A percentile compares a stretch with the other conserved stretches of the same genome.
phyloP scores from a whole-genome alignment of 2,797 vertebrate genomes.

The Phataginus tetradactyla region DNA sequence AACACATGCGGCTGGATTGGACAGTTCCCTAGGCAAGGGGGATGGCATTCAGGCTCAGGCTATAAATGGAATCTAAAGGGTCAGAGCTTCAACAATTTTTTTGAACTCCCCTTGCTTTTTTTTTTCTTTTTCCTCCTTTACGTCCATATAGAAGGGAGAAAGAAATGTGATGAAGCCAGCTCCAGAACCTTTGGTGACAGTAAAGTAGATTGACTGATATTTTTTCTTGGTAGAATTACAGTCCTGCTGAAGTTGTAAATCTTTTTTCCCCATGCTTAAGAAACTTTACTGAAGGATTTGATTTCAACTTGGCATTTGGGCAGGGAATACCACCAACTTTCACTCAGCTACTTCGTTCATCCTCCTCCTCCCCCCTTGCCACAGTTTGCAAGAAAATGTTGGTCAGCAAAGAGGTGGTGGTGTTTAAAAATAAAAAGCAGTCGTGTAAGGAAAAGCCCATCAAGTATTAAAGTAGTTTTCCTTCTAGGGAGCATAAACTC shows the following conservation, averaged over 20 bases:
- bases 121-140: not conserved
- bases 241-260: slow-evolving; percentile 85
- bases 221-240: slow-evolving; percentile 83
- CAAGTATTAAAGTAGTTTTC: slow-evolving; percentile 78
- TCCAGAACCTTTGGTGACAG: slow-evolving; percentile 71
- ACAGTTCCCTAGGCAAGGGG: slow-evolving; percentile 88
- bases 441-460: slow-evolving; percentile 84
- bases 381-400: slow-evolving; percentile 86
- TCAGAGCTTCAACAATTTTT: slow-evolving; percentile 85
- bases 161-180: slow-evolving; percentile 71
- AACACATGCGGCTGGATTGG: slow-evolving; percentile 91
- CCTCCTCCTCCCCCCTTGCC: slow-evolving; percentile 79
- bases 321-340: slow-evolving; percentile 79
- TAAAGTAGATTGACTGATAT: slow-evolving; percentile 57
- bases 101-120: slow-evolving; percentile 66
- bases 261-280: slow-evolving; percentile 64
- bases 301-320: slow-evolving; percentile 87
- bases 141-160: slow-evolving; percentile 68
- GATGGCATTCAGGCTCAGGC: slow-evolving; percentile 88
- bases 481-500: slow-evolving; percentile 75
- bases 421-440: slow-evolving; percentile 90
- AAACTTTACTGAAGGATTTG: slow-evolving; percentile 78
- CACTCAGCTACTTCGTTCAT: slow-evolving; percentile 58
- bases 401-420: slow-evolving; percentile 84
- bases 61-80: slow-evolving; percentile 91